Evolutionary conservation across 2,797 vertebrate species (phyloP).

Genomic region (Periophthalmus magnuspinnatus): DNA sequence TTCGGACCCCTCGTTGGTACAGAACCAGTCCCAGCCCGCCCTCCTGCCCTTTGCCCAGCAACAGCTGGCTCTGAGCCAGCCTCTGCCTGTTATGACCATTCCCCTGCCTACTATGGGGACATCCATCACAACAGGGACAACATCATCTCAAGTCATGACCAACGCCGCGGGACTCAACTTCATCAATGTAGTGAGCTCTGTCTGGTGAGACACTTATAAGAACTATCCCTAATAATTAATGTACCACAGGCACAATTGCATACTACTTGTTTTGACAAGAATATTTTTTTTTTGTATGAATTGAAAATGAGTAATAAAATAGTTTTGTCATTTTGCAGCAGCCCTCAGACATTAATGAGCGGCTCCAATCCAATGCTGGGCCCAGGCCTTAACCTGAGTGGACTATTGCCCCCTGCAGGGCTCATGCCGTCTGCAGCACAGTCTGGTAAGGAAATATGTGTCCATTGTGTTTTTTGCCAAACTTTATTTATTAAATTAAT

Average conservation of each 20-base stretch:
- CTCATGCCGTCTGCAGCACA: slow-evolving; percentile 90
- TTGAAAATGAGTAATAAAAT: not conserved
- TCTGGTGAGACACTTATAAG: slow-evolving; percentile 79
- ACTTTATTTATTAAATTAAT: not conserved
- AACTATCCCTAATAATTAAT: not conserved
- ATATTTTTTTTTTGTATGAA: not conserved
- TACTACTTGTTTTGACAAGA: not conserved
- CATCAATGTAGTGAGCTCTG: slow-evolving; percentile 94
- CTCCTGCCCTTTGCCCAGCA: slow-evolving; percentile 93
- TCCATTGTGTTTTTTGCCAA: not conserved
- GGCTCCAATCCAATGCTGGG: slow-evolving; percentile 90
- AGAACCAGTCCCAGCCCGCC: slow-evolving; percentile 80
- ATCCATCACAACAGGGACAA: slow-evolving; percentile 89
- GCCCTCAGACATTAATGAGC: slow-evolving; percentile 93
- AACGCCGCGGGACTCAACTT: slow-evolving; percentile 93
- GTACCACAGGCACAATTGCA: not conserved
- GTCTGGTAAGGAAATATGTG: slow-evolving; percentile 76
- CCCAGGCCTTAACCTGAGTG: slow-evolving; percentile 89
- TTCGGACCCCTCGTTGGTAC: slow-evolving; percentile 83
- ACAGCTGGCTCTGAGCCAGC: slow-evolving; percentile 90
- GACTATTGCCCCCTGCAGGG: slow-evolving; percentile 89
- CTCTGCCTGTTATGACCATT: slow-evolving; percentile 94
- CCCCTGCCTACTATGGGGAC: slow-evolving; percentile 82
- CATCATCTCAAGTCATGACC: slow-evolving; percentile 91
- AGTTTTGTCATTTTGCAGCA: slow-evolving; percentile 72